phyloP scores from a whole-genome alignment of 2,797 vertebrate species.

The Siniperca obscura region DNA sequence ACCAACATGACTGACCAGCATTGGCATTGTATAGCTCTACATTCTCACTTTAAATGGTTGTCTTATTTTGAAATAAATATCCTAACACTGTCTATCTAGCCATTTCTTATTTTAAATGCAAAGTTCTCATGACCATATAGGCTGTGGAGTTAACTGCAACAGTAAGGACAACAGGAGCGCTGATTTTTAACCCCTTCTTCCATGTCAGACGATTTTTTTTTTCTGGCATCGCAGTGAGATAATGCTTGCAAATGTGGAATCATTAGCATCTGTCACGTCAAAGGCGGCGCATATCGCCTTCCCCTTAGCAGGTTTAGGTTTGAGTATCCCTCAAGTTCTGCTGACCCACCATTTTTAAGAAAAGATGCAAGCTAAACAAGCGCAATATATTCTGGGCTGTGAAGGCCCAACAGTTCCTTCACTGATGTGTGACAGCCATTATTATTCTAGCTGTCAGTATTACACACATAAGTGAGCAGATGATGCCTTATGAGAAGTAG shows the following conservation, averaged over 20 bases:
- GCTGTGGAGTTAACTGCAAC: background rate
- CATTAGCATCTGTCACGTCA: constrained; percentile 49
- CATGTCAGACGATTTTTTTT: background rate
- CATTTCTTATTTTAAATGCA: constrained; percentile 6
- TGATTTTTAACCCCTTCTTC: background rate
- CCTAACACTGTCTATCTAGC: background rate
- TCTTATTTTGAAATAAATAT: constrained; percentile 1
- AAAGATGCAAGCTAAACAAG: constrained; percentile 87
- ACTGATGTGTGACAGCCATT: constrained; percentile 89
- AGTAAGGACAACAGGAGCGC: background rate
- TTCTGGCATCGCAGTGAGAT: background rate
- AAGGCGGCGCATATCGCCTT: constrained; percentile 17
- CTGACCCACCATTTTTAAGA: constrained; percentile 77
- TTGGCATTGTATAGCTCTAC: background rate
- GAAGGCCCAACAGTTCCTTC: constrained; percentile 86
- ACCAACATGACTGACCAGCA: background rate
- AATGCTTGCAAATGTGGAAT: constrained; percentile 39
- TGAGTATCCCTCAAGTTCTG: constrained; percentile 80
- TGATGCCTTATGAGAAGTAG: constrained; percentile 85
- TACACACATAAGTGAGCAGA: constrained; percentile 87
- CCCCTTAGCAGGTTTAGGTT: constrained; percentile 33
- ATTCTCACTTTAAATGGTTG: background rate
- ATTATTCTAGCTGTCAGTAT: constrained; percentile 91
- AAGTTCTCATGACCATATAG: background rate
- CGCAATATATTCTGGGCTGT: constrained; percentile 82